A percentile compares a stretch with the other conserved stretches of the same genome.
phyloP scores from a whole-genome alignment of 2,888 invertebrate species.

The Amphiduros pacificus region DNA sequence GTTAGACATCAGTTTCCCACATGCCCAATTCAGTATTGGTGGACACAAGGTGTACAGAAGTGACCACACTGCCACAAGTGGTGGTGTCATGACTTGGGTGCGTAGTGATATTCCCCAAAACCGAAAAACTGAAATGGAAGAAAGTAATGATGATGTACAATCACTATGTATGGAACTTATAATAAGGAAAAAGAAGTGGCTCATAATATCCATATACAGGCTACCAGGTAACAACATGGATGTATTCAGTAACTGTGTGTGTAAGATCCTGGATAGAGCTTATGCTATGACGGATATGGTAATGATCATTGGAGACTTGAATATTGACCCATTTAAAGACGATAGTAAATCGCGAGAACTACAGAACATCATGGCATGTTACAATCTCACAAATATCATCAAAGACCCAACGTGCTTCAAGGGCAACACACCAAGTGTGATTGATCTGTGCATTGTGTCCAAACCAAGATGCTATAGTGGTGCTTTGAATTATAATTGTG shows the following conservation, averaged over 20 bases:
- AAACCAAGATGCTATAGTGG: not conserved
- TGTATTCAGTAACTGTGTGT: not conserved
- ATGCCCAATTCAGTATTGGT: not conserved
- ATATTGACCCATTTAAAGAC: no score
- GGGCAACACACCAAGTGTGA: not conserved
- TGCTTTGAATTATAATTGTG: not conserved
- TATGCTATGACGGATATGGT: not conserved
- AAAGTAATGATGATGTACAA: not conserved
- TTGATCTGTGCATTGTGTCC: not conserved
- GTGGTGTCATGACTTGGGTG: not conserved
- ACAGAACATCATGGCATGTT: no score
- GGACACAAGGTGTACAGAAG: not conserved
- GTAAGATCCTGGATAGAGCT: not conserved
- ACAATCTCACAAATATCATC: not conserved
- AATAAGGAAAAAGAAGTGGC: not conserved
- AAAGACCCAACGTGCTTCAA: not conserved
- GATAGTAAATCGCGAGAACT: no score
- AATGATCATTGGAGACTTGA: not conserved
- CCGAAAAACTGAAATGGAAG: not conserved
- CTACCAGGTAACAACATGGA: not conserved
- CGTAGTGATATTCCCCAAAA: not conserved
- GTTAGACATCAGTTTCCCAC: not conserved
- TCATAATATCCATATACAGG: not conserved
- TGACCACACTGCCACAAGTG: not conserved
- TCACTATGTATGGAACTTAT: not conserved